Base-by-base conservation (phyloP, 1,140 invertebrate species). In the Hormaphis cornu region DNA sequence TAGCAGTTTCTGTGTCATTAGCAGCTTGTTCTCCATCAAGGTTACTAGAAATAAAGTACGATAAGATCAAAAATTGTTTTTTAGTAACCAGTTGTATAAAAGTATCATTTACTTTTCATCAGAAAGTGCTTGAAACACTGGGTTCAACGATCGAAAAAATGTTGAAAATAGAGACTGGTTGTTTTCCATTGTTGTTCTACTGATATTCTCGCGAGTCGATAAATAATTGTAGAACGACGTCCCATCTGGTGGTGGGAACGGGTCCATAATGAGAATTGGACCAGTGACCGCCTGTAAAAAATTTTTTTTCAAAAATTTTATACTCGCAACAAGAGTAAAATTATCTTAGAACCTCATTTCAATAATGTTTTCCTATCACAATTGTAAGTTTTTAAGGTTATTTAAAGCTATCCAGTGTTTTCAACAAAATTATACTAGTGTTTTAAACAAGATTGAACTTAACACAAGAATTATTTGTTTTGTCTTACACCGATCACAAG, bases 251-350 rank as follows among this genome's bases (percentile, higher is more conserved):
- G 91, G 91, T 10, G 90, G 91, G 48, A 93, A 78, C 9, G 90
- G 90, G 80, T 93, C 90, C 75, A 89, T 88, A 46, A 84, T 86
- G 75, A 91, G 81, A n/a, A 92, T 82, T 5, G 88, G 81, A 40
- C 82, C 83, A 54, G 82, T 73, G 58, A 76, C 75, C 44, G 84
- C 80, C 85, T 87, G 74, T 1, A 76, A 71, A 70, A 72, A 72
- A 66, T 56, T 10, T 28, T 63, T n/a, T 18, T 12, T 46, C 20
- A 48, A 16, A 30, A 53, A 30, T 26, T n/a, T n/a, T n/a, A 12
- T n/a, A 30, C 26, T n/a, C 24, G 9, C 35, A 44, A 28, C 16
- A 40, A n/a, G n/a, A n/a, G n/a, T 14, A 42, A 18, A 44, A 42
- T 1, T n/a, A n/a, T n/a, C 10, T 28, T 53, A 4, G 16, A 18